Conservation (phyloP, 2,113 vertebrate species). For the Hemiscyllium ocellatum region DNA sequence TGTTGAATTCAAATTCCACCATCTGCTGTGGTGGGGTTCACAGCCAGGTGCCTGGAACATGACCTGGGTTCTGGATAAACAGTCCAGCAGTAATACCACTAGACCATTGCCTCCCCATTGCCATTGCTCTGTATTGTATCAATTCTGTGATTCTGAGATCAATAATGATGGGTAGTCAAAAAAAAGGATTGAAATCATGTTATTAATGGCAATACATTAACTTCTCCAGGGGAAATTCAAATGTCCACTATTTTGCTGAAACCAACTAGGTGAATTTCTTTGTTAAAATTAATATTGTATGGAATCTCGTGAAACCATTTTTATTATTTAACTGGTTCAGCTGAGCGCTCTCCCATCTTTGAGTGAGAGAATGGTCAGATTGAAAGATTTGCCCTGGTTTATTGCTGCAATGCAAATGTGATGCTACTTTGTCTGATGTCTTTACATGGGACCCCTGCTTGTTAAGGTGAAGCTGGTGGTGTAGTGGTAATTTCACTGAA, state of each 20-base stretch:
- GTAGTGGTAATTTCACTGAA: no score
- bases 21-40: no score
- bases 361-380: neutral
- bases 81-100: no score
- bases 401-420: neutral
- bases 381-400: neutral
- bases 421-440: neutral
- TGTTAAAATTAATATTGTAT: neutral
- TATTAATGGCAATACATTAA: neutral
- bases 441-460: neutral
- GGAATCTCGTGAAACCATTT: neutral
- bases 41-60: no score
- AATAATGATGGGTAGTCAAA: neutral
- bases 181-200: neutral
- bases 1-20: no score
- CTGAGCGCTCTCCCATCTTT: neutral
- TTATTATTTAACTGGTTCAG: neutral
- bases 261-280: neutral
- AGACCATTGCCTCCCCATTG: no score
- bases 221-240: neutral
- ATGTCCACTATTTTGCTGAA: neutral
- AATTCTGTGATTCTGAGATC: neutral
- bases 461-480: neutral
- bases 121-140: no score
- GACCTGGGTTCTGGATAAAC: no score